Conservation (phyloP, 1,140 invertebrate species). For the Tetramorium alpestre region DNA sequence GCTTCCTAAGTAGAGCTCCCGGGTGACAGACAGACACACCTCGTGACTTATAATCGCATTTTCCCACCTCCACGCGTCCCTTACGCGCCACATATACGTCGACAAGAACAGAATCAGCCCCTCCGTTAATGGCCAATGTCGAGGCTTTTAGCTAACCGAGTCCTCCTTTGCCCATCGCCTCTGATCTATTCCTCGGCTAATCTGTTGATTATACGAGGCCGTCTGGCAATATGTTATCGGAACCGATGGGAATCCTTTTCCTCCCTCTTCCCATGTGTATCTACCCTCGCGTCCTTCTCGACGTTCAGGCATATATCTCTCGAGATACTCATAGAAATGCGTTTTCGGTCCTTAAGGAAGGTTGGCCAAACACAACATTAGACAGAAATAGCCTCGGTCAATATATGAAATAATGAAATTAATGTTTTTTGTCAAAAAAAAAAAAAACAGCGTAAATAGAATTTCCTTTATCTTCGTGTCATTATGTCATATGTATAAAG, state of each 20-base stretch:
- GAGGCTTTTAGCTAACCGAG: conserved; percentile 86
- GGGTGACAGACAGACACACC: conserved; percentile 79
- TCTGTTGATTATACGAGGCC: conserved; percentile 86
- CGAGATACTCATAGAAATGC: conserved; percentile 62
- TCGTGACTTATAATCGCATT: conserved; percentile 86
- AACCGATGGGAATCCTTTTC: conserved; percentile 73
- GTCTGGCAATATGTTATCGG: conserved; percentile 84
- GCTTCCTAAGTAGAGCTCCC: conserved; percentile 25
- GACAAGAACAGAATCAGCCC: conserved; percentile 80
- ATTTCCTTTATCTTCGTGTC: not conserved
- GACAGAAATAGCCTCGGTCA: not conserved
- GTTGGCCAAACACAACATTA: not conserved
- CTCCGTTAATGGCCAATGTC: conserved; percentile 84
- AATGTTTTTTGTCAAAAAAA: not conserved
- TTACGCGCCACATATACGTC: conserved; percentile 68
- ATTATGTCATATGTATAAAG: not conserved
- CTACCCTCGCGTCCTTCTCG: conserved; percentile 66
- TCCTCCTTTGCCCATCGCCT: conserved; percentile 75
- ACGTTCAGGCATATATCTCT: conserved; percentile 53
- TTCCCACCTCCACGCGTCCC: conserved; percentile 79
- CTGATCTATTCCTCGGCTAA: conserved; percentile 85
- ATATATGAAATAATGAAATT: not conserved
- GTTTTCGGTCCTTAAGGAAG: conserved; percentile 38
- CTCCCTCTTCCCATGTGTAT: conserved; percentile 67
- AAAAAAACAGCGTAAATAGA: not conserved